Percentiles rank a stretch among this genome's conserved stretches.
Evolutionary conservation across 2,797 vertebrate genomes (phyloP).

Genomic region (Coreius guichenoti): DNA sequence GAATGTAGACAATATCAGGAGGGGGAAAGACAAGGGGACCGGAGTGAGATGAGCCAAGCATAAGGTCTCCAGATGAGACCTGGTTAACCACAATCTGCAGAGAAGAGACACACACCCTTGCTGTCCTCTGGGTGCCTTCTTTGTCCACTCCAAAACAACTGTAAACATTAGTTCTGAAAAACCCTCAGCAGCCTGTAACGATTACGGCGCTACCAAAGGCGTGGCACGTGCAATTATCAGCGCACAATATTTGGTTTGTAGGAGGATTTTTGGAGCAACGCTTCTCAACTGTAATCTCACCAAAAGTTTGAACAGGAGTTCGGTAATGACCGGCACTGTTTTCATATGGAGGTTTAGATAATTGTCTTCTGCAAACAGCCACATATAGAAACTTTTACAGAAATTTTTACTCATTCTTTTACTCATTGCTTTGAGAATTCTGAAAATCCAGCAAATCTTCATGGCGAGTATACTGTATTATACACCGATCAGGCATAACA

Average conservation of each 20-base stretch:
- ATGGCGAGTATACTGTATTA: background rate
- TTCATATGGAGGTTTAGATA: conserved; percentile 52
- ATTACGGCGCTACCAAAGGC: conserved; percentile 69
- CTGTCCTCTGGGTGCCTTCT: conserved; percentile 76
- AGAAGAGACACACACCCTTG: conserved; percentile 74
- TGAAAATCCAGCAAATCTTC: background rate
- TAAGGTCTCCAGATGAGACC: conserved; percentile 81
- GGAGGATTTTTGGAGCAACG: conserved; percentile 64
- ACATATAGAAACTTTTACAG: background rate
- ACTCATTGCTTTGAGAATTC: background rate
- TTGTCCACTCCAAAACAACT: conserved; percentile 74
- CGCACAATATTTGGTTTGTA: conserved; percentile 72
- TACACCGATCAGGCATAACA: no score
- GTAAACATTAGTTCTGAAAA: conserved; percentile 79
- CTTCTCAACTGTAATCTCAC: conserved; percentile 25
- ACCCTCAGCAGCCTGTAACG: conserved; percentile 68
- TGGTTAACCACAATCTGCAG: conserved; percentile 76
- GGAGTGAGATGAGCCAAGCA: conserved; percentile 63
- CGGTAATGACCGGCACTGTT: conserved; percentile 24
- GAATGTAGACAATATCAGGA: conserved; percentile 53
- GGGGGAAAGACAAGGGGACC: conserved; percentile 49
- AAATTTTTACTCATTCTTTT: background rate
- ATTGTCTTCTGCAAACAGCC: conserved; percentile 42
- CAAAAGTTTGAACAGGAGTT: conserved; percentile 47
- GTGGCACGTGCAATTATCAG: conserved; percentile 69